These are phyloP conservation scores for Antheraea assamensis DNA, from an alignment of 2,888 invertebrate species.

Conservation along the genomic window DNA sequence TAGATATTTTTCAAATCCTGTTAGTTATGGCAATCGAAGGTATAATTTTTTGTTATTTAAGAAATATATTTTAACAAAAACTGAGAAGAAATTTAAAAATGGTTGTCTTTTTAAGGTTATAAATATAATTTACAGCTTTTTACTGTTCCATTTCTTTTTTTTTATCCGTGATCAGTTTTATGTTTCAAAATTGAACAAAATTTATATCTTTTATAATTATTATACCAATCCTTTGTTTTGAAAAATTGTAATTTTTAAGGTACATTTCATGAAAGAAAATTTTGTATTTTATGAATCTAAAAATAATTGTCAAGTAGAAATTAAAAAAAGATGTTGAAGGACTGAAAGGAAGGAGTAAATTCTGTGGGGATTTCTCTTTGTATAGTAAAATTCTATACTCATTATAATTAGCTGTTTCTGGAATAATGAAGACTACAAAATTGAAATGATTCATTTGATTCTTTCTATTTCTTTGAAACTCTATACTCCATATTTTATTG, in stretches of 20 bases:
- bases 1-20: not conserved
- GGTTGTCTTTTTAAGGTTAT: not conserved
- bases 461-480: not conserved
- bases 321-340: conserved; percentile 23
- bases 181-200: not conserved
- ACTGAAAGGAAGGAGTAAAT: conserved; percentile 27
- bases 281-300: conserved; percentile 43
- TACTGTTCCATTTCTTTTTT: not conserved
- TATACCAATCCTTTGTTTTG: conserved; percentile 19
- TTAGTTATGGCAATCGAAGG: not conserved
- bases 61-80: not conserved
- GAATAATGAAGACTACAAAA: not conserved
- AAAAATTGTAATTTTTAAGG: conserved; percentile 54
- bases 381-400: not conserved
- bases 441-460: not conserved
- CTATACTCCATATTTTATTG: not conserved
- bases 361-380: conserved; percentile 22
- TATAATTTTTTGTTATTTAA: not conserved
- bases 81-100: not conserved
- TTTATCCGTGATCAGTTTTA: not conserved
- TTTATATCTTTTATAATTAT: not conserved
- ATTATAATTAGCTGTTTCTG: not conserved
- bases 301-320: conserved; percentile 35
- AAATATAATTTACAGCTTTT: not conserved
- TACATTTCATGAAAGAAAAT: conserved; percentile 61